phyloP scores from a whole-genome alignment of 2,113 vertebrate genomes.

The Gallinago media region DNA sequence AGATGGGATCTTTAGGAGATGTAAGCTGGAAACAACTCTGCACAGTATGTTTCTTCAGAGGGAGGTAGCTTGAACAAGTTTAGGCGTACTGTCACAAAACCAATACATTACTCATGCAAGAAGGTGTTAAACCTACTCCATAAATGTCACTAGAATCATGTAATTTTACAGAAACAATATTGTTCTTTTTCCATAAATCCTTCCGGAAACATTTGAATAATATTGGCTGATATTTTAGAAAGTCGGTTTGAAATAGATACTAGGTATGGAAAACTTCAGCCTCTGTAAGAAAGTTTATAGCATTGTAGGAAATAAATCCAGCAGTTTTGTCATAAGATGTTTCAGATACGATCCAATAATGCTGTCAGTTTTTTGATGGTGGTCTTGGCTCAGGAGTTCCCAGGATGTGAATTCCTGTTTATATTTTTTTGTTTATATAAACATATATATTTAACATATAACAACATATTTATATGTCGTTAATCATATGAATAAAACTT shows the following conservation, averaged over 20 bases:
- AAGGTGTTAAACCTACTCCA: neutral
- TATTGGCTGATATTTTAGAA: neutral
- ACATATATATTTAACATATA: too few species aligned
- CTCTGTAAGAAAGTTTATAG: neutral
- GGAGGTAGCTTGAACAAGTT: neutral
- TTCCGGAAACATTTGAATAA: neutral
- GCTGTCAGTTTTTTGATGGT: neutral
- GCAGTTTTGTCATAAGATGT: neutral
- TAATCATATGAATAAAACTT: neutral
- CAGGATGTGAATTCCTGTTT: neutral
- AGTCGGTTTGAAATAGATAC: neutral
- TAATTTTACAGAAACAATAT: neutral
- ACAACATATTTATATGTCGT: too few species aligned
- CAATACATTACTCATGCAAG: neutral
- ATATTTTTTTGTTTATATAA: too few species aligned
- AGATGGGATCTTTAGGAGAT: neutral
- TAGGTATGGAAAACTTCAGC: neutral
- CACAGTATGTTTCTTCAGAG: neutral
- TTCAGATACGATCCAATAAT: neutral
- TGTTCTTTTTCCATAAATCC: neutral
- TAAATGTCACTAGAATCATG: neutral
- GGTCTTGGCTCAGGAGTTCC: neutral
- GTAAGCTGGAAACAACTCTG: neutral
- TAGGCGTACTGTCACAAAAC: accelerated
- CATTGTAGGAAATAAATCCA: neutral